phyloP scores from a whole-genome alignment of 2,113 vertebrate genomes.

The Mellivora capensis region DNA sequence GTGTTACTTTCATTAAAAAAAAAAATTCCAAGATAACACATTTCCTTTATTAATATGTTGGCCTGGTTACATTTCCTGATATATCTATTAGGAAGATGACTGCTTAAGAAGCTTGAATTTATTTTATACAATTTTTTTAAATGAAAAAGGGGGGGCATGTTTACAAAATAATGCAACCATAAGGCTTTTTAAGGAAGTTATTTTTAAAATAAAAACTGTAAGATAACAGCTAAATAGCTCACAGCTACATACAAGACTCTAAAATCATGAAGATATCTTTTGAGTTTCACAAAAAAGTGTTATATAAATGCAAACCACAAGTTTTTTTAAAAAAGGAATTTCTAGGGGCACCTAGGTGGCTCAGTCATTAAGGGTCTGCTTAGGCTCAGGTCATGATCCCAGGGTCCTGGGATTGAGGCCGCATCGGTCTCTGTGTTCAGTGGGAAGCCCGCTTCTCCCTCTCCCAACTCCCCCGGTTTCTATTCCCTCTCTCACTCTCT shows the following conservation, averaged over 20 bases:
- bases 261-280: neutral
- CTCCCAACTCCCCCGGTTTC: too few relatives aligned
- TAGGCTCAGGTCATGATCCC: too few relatives aligned
- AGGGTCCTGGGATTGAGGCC: too few relatives aligned
- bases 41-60: neutral
- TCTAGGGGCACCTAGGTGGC: too few relatives aligned
- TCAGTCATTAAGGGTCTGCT: too few relatives aligned
- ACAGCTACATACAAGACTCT: neutral
- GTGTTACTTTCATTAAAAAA: neutral
- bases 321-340: neutral
- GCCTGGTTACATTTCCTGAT: neutral
- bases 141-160: neutral
- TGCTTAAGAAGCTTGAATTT: neutral
- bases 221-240: neutral
- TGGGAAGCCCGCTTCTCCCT: too few relatives aligned
- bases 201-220: neutral
- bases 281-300: neutral
- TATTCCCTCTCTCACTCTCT: too few relatives aligned
- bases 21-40: neutral
- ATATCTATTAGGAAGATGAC: neutral
- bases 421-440: too few relatives aligned
- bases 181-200: neutral
- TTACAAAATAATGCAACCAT: neutral
- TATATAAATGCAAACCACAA: neutral
- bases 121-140: neutral